These are phyloP conservation scores for Lacerta agilis DNA, from an alignment of 2,797 vertebrate genomes.

Conservation along the genomic window DNA sequence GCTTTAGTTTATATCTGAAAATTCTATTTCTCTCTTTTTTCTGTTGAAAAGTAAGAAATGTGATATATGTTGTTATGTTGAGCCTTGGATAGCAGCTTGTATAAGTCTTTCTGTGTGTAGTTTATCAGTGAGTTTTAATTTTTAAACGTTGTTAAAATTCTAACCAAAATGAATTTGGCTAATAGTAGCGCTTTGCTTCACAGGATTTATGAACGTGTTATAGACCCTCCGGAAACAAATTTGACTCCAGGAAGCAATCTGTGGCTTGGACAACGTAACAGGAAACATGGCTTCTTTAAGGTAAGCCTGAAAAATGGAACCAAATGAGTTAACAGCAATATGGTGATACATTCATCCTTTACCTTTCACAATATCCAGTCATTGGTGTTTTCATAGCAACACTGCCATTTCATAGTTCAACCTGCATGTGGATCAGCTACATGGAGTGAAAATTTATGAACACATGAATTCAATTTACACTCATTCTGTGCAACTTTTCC, in stretches of 20 bases:
- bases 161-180: conserved; percentile 21
- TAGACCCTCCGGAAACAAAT: conserved; percentile 91
- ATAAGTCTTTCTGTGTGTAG: neutral
- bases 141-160: conserved; percentile 12
- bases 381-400: neutral
- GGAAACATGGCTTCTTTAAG: conserved; percentile 95
- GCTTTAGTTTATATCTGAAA: neutral
- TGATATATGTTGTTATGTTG: neutral
- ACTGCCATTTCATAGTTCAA: neutral
- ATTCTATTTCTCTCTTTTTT: neutral
- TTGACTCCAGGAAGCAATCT: conserved; percentile 87
- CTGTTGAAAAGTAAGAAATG: neutral
- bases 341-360: neutral
- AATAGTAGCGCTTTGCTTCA: conserved; percentile 57
- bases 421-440: neutral
- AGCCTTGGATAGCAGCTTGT: conserved; percentile 14
- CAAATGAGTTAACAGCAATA: neutral
- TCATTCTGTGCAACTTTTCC: neutral
- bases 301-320: conserved; percentile 77
- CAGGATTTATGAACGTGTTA: conserved; percentile 95
- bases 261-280: conserved; percentile 95
- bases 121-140: neutral
- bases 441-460: neutral
- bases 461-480: neutral
- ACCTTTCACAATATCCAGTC: neutral